A percentile compares a stretch with the other conserved stretches of the same genome.
These are phyloP conservation scores for Blennius ocellaris DNA, from an alignment of 2,113 vertebrate genomes.

Conservation along the genomic window DNA sequence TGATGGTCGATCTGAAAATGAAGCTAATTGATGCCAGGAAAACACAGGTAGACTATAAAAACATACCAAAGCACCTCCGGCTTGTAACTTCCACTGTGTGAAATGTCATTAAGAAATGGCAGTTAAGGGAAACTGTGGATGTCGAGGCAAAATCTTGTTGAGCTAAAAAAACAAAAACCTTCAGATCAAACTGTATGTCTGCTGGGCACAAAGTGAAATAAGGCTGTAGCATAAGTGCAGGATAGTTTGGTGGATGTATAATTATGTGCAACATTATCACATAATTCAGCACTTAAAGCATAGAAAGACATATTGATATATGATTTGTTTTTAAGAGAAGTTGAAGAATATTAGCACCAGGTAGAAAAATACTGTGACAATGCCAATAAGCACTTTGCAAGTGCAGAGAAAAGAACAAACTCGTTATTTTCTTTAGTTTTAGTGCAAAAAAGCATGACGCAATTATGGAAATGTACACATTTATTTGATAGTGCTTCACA, in stretches of 20 bases:
- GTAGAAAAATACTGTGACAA: no score
- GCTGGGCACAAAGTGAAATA: neutral
- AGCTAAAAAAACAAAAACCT: neutral
- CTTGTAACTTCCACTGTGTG: conserved; percentile 16
- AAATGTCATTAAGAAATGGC: conserved; percentile 33
- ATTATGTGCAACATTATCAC: neutral
- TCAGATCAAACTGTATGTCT: conserved; percentile 14
- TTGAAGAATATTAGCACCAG: neutral
- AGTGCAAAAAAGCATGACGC: no score
- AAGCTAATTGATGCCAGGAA: conserved; percentile 27
- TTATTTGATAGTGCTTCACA: no score
- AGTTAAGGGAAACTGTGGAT: conserved; percentile 12
- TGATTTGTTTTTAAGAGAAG: neutral
- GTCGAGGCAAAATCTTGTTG: conserved; percentile 9
- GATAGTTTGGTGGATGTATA: conserved; percentile 3
- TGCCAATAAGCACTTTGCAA: no score
- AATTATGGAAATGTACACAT: no score
- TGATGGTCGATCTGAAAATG: conserved; percentile 25
- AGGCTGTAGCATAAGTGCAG: neutral
- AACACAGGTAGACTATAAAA: conserved; percentile 36
- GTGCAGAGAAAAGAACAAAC: no score
- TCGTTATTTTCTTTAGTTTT: no score
- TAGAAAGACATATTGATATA: conserved; percentile 3
- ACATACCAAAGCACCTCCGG: conserved; percentile 14
- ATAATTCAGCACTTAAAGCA: neutral